Evolutionary conservation across 1,140 invertebrate genomes (phyloP).

Genomic region (Agrilus planipennis): DNA sequence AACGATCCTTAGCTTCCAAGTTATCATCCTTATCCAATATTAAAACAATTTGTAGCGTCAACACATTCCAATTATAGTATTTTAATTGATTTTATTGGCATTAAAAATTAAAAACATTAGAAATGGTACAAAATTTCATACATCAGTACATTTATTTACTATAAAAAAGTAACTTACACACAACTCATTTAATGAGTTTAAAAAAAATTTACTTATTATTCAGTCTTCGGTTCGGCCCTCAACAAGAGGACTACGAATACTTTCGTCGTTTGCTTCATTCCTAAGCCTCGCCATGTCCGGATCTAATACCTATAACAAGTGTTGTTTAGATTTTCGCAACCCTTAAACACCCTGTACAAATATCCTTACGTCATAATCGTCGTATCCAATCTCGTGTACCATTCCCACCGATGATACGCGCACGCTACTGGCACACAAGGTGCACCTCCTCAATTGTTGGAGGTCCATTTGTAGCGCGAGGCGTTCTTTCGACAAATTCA

Average conservation of each 20-base stretch:
- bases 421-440: conserved; percentile 10
- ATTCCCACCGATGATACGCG: background rate
- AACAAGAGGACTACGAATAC: too few relatives aligned
- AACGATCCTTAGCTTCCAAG: too few relatives aligned
- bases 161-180: too few relatives aligned
- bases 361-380: background rate
- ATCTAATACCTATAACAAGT: background rate
- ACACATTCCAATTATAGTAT: background rate
- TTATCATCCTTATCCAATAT: too few relatives aligned
- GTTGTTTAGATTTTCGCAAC: background rate
- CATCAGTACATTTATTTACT: background rate
- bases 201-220: too few relatives aligned
- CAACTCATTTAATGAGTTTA: too few relatives aligned
- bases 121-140: background rate
- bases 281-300: background rate
- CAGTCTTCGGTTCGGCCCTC: too few relatives aligned
- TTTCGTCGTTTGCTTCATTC: too few relatives aligned
- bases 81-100: background rate
- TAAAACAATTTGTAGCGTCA: background rate
- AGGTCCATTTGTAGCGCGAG: conserved; percentile 9
- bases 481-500: conserved; percentile 27
- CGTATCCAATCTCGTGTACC: background rate
- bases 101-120: background rate
- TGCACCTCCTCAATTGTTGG: conserved; percentile 7
- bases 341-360: background rate